A percentile compares a stretch with the other conserved stretches of the same genome.
These are phyloP conservation scores for Glossosoma conforme DNA, from an alignment of 1,140 invertebrate genomes.

Conservation along the genomic window DNA sequence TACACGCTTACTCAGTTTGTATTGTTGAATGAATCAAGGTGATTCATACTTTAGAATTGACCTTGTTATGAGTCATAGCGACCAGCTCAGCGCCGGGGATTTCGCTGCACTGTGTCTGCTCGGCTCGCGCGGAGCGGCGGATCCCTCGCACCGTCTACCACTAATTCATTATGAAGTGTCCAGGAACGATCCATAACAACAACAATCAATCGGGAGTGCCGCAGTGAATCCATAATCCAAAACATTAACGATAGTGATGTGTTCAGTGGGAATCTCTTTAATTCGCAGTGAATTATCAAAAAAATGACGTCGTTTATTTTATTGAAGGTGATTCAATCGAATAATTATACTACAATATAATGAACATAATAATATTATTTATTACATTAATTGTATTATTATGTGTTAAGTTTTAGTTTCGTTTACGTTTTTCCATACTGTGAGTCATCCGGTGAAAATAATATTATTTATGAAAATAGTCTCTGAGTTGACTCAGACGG, in stretches of 20 bases:
- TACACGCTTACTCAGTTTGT: not conserved
- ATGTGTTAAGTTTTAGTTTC: slow-evolving; percentile 2
- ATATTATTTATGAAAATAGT: slow-evolving; percentile 14
- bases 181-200: no score
- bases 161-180: no score
- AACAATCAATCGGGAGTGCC: no score
- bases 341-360: no score
- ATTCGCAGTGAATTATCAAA: no score
- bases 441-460: slow-evolving; percentile 20
- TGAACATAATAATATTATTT: slow-evolving; percentile 1
- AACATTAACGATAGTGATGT: no score
- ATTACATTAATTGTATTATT: slow-evolving; percentile 3
- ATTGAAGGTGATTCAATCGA: slow-evolving; percentile 49
- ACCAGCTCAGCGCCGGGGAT: slow-evolving; percentile 49
- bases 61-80: slow-evolving; percentile 51
- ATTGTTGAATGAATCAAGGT: slow-evolving; percentile 30
- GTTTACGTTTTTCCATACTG: not conserved
- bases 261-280: no score
- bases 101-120: slow-evolving; percentile 39
- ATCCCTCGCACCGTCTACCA: no score
- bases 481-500: slow-evolving; percentile 12
- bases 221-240: no score
- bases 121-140: slow-evolving; percentile 5
- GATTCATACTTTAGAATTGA: slow-evolving; percentile 54
- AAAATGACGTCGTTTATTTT: slow-evolving; percentile 52